phyloP scores from a whole-genome alignment of 1,140 invertebrate genomes.

The Atta colombica region DNA sequence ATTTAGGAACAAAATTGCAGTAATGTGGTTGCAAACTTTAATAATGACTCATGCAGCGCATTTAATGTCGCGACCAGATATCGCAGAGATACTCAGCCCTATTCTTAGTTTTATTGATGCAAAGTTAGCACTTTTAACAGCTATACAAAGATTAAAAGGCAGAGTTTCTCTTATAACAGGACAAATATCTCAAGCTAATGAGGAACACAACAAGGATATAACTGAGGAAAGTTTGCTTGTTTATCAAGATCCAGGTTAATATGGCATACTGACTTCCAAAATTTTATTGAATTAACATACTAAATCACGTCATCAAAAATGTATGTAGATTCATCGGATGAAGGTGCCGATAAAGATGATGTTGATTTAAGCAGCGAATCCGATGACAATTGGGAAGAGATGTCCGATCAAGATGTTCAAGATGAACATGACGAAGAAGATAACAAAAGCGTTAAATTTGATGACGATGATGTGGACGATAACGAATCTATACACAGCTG shows the following conservation, averaged over 20 bases:
- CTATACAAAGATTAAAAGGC: slow-evolving; percentile 87
- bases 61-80: slow-evolving; percentile 88
- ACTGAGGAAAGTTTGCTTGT: slow-evolving; percentile 85
- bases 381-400: slow-evolving; percentile 85
- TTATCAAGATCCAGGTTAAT: slow-evolving; percentile 88
- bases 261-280: background rate
- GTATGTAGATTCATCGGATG: slow-evolving; percentile 82
- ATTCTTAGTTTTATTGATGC: slow-evolving; percentile 89
- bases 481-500: slow-evolving; percentile 79
- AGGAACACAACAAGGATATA: slow-evolving; percentile 83
- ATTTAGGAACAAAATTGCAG: slow-evolving; percentile 87
- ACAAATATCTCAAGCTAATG: slow-evolving; percentile 85
- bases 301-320: background rate
- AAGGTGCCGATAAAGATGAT: slow-evolving; percentile 81
- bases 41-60: slow-evolving; percentile 89
- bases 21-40: slow-evolving; percentile 88
- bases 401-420: slow-evolving; percentile 81
- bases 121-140: slow-evolving; percentile 86
- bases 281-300: background rate
- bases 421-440: slow-evolving; percentile 76
- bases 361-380: slow-evolving; percentile 82
- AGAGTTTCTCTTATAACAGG: slow-evolving; percentile 88
- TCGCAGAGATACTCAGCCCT: slow-evolving; percentile 87
- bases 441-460: slow-evolving; percentile 79
- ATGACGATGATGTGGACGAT: slow-evolving; percentile 80